phyloP scores from a whole-genome alignment of 2,888 invertebrate genomes.

The Hyposoter didymator region DNA sequence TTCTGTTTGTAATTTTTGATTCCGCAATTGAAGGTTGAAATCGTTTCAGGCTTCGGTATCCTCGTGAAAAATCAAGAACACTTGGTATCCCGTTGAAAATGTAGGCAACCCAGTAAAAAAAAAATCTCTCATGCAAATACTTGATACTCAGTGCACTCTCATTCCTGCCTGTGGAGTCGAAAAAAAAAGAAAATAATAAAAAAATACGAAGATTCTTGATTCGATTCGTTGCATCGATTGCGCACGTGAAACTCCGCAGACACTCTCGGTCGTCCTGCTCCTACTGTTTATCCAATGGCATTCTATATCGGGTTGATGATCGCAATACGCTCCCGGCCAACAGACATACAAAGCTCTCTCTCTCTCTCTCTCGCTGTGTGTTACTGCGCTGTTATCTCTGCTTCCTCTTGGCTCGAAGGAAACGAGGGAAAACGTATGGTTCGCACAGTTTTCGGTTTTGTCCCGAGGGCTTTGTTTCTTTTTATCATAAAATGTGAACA shows the following conservation, averaged over 20 bases:
- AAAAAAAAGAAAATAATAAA: neutral
- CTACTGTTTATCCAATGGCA: slow-evolving; percentile 44
- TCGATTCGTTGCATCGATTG: slow-evolving; percentile 48
- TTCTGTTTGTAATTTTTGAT: neutral
- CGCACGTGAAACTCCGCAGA: slow-evolving; percentile 39
- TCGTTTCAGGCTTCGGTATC: neutral
- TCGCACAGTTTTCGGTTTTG: neutral
- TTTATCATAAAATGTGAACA: neutral
- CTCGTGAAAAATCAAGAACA: neutral
- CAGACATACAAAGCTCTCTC: neutral
- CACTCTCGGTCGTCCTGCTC: neutral
- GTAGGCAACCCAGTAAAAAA: neutral
- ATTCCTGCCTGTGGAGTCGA: neutral
- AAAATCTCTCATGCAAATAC: slow-evolving; percentile 15
- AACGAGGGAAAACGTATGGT: slow-evolving; percentile 1
- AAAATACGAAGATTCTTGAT: neutral
- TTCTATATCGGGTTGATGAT: slow-evolving; percentile 28
- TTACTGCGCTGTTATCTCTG: slow-evolving; percentile 22
- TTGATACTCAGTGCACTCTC: neutral
- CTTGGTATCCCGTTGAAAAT: neutral
- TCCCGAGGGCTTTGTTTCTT: neutral
- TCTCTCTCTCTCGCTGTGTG: too few relatives aligned
- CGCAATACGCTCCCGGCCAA: slow-evolving; percentile 24
- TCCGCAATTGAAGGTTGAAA: neutral
- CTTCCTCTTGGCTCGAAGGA: slow-evolving; percentile 13